phyloP scores from a whole-genome alignment of 2,797 vertebrate genomes.

The Bovichtus variegatus region DNA sequence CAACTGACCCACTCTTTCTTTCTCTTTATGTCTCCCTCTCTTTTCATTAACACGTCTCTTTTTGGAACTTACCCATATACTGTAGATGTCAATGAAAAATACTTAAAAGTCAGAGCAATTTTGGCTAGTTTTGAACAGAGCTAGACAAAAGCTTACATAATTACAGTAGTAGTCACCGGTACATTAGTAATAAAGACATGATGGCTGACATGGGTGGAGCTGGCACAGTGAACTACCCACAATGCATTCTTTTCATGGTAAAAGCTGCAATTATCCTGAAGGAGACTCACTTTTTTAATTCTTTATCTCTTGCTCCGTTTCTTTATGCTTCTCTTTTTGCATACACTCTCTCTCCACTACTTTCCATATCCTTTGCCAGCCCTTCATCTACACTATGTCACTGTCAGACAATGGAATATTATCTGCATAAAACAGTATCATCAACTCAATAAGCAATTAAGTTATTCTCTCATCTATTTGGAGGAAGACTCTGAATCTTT shows the following conservation, averaged over 20 bases:
- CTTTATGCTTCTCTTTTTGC: slow-evolving; percentile 49
- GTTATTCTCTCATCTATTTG: slow-evolving; percentile 91
- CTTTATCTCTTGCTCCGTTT: slow-evolving; percentile 44
- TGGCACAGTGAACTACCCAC: slow-evolving; percentile 76
- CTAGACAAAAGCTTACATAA: slow-evolving; percentile 80
- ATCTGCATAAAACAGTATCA: slow-evolving; percentile 94
- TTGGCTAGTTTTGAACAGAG: slow-evolving; percentile 67
- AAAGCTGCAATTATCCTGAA: slow-evolving; percentile 94
- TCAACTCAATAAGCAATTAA: slow-evolving; percentile 95
- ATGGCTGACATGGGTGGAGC: slow-evolving; percentile 76
- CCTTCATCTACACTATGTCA: slow-evolving; percentile 86
- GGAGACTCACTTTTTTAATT: slow-evolving; percentile 81
- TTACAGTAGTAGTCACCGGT: slow-evolving; percentile 76
- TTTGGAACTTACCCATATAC: slow-evolving; percentile 44
- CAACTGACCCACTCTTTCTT: slow-evolving; percentile 19
- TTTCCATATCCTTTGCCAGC: slow-evolving; percentile 33
- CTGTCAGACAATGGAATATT: slow-evolving; percentile 93
- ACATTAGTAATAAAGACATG: slow-evolving; percentile 82
- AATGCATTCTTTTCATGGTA: slow-evolving; percentile 94
- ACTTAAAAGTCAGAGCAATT: slow-evolving; percentile 72
- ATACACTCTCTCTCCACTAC: slow-evolving; percentile 20
- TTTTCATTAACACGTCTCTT: slow-evolving; percentile 4
- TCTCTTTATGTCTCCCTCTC: slow-evolving; percentile 3
- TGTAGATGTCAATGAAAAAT: slow-evolving; percentile 55
- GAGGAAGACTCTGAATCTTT: slow-evolving; percentile 78